These are phyloP conservation scores for Nymphicus hollandicus DNA, from an alignment of 2,113 vertebrate species.

Conservation along the genomic window DNA sequence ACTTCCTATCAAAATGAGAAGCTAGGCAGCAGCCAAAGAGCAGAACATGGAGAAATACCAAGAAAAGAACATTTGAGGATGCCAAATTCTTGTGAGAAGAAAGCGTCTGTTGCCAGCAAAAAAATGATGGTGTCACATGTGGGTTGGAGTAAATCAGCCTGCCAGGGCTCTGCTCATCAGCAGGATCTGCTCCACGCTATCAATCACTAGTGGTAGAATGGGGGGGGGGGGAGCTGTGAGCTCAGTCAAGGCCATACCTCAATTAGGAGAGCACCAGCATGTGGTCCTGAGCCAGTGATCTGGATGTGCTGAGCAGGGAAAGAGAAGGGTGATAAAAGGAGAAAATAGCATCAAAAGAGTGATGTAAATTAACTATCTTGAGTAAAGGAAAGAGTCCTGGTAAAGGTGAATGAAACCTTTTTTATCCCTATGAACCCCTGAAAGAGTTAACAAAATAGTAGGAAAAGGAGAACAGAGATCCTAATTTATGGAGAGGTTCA, in stretches of 20 bases:
- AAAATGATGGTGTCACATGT: accelerated
- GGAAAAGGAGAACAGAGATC: constrained; percentile 64
- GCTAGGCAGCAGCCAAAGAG: background rate
- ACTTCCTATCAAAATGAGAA: background rate
- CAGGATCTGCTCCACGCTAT: background rate
- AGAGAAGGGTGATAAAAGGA: background rate
- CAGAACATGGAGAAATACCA: background rate
- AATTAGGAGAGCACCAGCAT: background rate
- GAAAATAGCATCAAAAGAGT: background rate
- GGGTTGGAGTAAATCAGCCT: background rate
- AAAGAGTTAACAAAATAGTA: constrained; percentile 68
- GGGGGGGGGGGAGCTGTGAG: background rate
- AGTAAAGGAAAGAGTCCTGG: background rate
- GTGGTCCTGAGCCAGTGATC: background rate
- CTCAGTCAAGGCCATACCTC: background rate
- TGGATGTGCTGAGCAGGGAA: background rate
- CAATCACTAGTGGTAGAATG: background rate
- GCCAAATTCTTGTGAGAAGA: background rate
- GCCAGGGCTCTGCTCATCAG: background rate
- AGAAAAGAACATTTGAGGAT: background rate
- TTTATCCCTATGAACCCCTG: background rate
- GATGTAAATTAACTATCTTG: background rate
- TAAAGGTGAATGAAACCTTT: background rate
- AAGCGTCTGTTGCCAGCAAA: background rate
- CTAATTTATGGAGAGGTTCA: constrained; percentile 73